These are phyloP conservation scores for Cephalotes varians DNA, from an alignment of 2,888 invertebrate species.

Conservation along the genomic window DNA sequence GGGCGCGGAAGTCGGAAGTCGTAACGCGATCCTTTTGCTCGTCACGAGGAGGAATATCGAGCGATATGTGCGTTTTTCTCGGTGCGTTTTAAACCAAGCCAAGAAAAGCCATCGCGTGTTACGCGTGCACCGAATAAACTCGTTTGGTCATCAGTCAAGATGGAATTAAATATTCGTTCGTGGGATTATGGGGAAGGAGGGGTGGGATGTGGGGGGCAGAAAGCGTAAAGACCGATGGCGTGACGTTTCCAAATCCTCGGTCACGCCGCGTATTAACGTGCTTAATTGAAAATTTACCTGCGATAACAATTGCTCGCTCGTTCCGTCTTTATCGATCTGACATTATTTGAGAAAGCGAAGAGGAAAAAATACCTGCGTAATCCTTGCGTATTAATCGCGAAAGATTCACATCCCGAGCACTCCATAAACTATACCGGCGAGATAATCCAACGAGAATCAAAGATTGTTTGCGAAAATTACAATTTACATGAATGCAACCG, in stretches of 20 bases:
- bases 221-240: conserved; percentile 13
- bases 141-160: conserved; percentile 29
- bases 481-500: conserved; percentile 16
- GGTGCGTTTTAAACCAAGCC: not conserved
- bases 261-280: not conserved
- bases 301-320: conserved; percentile 7
- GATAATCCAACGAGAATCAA: conserved; percentile 18
- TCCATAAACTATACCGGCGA: not conserved
- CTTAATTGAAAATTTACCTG: conserved; percentile 37
- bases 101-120: conserved; percentile 17
- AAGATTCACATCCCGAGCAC: conserved; percentile 7
- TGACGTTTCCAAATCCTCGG: conserved; percentile 38
- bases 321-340: not conserved
- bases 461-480: conserved; percentile 32
- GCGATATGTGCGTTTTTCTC: conserved; percentile 25
- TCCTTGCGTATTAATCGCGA: not conserved
- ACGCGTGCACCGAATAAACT: not conserved
- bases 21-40: conserved; percentile 14
- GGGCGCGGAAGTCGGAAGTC: conserved; percentile 3
- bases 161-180: conserved; percentile 36
- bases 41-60: conserved; percentile 18
- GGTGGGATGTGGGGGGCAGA: too few relatives aligned
- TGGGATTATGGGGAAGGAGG: not conserved
- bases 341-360: not conserved
- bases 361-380: not conserved